A percentile compares a stretch with the other conserved stretches of the same genome.
These are phyloP conservation scores for Myoxocephalus aenaeus DNA, from an alignment of 2,797 vertebrate genomes.

Conservation along the genomic window DNA sequence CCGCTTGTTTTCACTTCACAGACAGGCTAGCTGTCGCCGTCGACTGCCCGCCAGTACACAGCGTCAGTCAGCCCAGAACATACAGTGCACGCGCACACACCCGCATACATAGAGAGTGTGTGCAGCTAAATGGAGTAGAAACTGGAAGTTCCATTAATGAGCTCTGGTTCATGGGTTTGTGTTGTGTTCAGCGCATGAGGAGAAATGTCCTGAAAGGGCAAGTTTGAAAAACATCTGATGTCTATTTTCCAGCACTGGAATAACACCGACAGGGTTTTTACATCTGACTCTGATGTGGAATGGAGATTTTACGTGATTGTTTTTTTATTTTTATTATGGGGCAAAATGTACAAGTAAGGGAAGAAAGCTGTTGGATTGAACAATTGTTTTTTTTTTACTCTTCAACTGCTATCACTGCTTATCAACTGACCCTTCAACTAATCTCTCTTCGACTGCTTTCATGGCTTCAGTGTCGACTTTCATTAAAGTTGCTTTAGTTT, in stretches of 20 bases:
- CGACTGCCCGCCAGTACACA: slow-evolving; percentile 47
- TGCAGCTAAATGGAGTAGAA: slow-evolving; percentile 36
- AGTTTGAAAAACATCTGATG: slow-evolving; percentile 7
- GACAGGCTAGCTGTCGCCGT: slow-evolving; percentile 45
- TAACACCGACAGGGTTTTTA: background rate
- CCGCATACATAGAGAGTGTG: slow-evolving; percentile 3
- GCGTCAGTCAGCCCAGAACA: slow-evolving; percentile 60
- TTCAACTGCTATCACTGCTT: background rate
- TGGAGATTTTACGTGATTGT: background rate
- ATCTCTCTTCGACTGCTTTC: background rate
- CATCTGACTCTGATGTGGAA: background rate
- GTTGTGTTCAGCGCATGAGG: background rate
- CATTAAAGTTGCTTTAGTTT: background rate
- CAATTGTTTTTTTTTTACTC: background rate
- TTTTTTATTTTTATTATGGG: background rate
- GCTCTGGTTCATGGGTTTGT: background rate
- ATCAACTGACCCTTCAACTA: background rate
- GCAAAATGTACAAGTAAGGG: background rate
- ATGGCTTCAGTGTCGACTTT: background rate
- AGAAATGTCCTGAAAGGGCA: too few relatives aligned
- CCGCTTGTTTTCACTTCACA: slow-evolving; percentile 50
- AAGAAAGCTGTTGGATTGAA: background rate
- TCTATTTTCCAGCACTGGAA: background rate
- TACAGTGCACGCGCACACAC: background rate
- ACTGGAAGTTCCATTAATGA: slow-evolving; percentile 71